A percentile compares a stretch with the other conserved stretches of the same genome.
These are phyloP conservation scores for Pasiphila rectangulata DNA, from an alignment of 2,888 invertebrate species.

Conservation along the genomic window DNA sequence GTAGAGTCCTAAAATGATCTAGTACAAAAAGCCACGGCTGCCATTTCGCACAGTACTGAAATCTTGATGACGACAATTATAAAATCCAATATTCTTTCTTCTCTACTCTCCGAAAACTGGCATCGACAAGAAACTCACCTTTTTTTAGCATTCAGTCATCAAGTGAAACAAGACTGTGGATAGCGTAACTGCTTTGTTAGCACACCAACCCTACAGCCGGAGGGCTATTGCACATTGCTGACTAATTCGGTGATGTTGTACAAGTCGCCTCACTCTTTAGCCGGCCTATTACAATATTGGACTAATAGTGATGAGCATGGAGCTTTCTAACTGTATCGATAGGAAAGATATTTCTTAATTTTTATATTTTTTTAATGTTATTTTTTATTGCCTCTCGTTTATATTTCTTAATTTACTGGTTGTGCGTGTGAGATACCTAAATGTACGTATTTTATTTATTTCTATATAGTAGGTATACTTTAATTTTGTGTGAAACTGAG, in stretches of 20 bases:
- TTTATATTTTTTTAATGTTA: background rate
- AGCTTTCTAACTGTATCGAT: slow-evolving; percentile 37
- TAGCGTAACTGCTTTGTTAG: slow-evolving; percentile 8
- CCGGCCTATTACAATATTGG: slow-evolving; percentile 77
- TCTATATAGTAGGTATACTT: too few species aligned
- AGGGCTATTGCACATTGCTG: slow-evolving; percentile 73
- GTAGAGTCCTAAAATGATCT: too few species aligned
- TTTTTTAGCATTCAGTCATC: too few species aligned
- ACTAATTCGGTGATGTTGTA: slow-evolving; percentile 80
- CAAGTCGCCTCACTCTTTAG: slow-evolving; percentile 78
- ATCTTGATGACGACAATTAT: too few species aligned
- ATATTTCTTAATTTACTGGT: too few species aligned
- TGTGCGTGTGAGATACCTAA: too few species aligned
- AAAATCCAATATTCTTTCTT: background rate
- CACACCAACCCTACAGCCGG: slow-evolving; percentile 62
- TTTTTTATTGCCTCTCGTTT: background rate
- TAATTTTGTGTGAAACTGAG: too few species aligned
- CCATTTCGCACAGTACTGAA: too few species aligned
- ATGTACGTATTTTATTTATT: too few species aligned
- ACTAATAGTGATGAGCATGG: slow-evolving; percentile 48
- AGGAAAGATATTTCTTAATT: slow-evolving; percentile 11
- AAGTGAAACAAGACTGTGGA: too few species aligned
- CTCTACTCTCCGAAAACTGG: background rate
- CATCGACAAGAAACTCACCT: too few species aligned
- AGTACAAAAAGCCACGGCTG: too few species aligned